Conservation (phyloP, 2,888 invertebrate genomes). For the Ryuthela nishihirai region DNA sequence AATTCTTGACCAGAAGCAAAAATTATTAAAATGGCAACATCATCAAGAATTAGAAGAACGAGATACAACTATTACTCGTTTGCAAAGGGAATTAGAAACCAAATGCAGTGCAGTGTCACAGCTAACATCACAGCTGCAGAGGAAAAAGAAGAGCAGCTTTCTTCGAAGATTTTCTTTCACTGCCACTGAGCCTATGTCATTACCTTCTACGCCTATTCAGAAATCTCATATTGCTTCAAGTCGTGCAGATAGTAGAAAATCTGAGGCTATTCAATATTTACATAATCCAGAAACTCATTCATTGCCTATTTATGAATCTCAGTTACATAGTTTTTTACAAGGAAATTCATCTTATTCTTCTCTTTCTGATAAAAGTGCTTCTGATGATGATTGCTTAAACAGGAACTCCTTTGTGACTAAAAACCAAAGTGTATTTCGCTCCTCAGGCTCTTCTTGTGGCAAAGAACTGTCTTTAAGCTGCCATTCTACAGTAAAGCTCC, state of each 20-base stretch:
- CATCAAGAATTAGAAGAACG: constrained; percentile 29
- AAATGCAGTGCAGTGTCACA: constrained; percentile 13
- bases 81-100: constrained; percentile 25
- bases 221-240: not conserved
- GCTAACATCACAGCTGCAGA: not conserved
- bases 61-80: constrained; percentile 10
- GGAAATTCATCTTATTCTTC: constrained; percentile 28
- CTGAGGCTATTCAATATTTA: too few relatives aligned
- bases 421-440: too few relatives aligned
- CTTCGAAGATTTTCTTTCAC: not conserved
- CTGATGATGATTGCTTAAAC: constrained; percentile 25
- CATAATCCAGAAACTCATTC: constrained; percentile 5
- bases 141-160: constrained; percentile 8
- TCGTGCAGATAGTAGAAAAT: not conserved
- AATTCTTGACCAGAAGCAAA: constrained; percentile 29
- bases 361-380: constrained; percentile 27
- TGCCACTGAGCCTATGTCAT: not conserved
- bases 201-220: not conserved
- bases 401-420: too few relatives aligned
- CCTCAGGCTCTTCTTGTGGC: too few relatives aligned
- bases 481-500: constrained; percentile 13
- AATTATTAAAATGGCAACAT: constrained; percentile 30
- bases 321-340: constrained; percentile 2
- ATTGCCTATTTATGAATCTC: constrained; percentile 19
- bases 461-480: too few relatives aligned